These are phyloP conservation scores for Antheraea pernyi DNA, from an alignment of 1,140 invertebrate genomes.

Conservation along the genomic window DNA sequence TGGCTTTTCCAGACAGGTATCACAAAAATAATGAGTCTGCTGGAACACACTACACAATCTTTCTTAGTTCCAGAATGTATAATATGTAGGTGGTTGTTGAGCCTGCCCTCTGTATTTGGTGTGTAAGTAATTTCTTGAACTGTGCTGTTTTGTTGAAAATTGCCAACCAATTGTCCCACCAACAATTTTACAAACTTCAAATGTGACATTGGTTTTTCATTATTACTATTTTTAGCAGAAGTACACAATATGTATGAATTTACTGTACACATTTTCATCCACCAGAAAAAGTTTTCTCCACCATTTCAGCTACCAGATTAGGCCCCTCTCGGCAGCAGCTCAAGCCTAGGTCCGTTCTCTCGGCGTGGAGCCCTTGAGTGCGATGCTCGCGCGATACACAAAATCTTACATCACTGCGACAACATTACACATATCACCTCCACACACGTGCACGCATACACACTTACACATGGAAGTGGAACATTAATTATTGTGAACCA, in stretches of 20 bases:
- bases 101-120: neutral
- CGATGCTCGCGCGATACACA: too few species aligned
- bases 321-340: too few species aligned
- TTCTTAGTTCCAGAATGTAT: neutral
- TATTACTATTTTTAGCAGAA: neutral
- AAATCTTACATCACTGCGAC: too few species aligned
- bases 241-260: neutral
- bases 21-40: neutral
- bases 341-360: too few species aligned
- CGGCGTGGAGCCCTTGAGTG: too few species aligned
- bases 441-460: too few species aligned
- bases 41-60: conserved; percentile 5
- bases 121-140: neutral
- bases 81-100: too few species aligned
- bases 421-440: too few species aligned
- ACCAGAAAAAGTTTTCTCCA: neutral
- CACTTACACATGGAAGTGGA: too few species aligned
- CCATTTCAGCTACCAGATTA: too few species aligned
- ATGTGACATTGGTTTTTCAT: neutral
- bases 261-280: conserved; percentile 1
- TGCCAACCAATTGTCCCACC: neutral
- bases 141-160: neutral
- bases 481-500: too few species aligned
- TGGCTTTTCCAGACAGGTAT: neutral
- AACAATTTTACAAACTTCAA: neutral